A percentile compares a stretch with the other conserved stretches of the same genome.
These are phyloP conservation scores for Odobenus rosmarus DNA, from an alignment of 2,113 vertebrate genomes.

Conservation along the genomic window DNA sequence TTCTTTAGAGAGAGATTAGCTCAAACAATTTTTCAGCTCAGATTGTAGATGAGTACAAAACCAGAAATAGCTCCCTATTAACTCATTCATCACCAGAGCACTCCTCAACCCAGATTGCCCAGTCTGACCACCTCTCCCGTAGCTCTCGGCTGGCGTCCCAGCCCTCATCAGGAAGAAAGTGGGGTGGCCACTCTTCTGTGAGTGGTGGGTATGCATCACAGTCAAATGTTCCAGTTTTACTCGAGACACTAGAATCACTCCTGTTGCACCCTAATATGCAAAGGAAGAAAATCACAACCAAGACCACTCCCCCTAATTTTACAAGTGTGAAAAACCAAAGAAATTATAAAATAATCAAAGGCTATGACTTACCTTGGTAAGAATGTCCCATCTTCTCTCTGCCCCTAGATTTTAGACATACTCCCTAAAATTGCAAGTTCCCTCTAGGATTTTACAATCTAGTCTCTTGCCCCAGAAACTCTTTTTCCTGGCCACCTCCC, in stretches of 20 bases:
- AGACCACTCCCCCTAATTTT: background rate
- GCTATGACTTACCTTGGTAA: background rate
- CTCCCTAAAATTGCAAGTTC: background rate
- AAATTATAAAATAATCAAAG: background rate
- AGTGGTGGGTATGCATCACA: background rate
- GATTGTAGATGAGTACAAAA: background rate
- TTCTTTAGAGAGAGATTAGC: background rate
- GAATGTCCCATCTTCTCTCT: background rate
- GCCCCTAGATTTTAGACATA: background rate
- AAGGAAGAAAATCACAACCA: background rate
- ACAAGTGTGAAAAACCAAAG: background rate
- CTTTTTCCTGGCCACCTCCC: background rate
- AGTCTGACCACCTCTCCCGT: background rate
- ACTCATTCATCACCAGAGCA: background rate
- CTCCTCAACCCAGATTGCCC: background rate
- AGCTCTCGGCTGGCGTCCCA: background rate
- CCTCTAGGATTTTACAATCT: background rate
- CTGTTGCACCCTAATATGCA: background rate
- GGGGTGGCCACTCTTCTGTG: background rate
- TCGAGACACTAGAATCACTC: background rate
- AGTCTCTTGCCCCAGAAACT: background rate
- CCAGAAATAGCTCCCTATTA: background rate
- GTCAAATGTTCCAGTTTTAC: background rate
- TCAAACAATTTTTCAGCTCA: background rate
- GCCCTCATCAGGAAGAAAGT: background rate